Evolutionary conservation across 2,888 invertebrate species (phyloP), one percentile per base, ranked within the genome.

Genomic region (Drosophila anomelani): DNA sequence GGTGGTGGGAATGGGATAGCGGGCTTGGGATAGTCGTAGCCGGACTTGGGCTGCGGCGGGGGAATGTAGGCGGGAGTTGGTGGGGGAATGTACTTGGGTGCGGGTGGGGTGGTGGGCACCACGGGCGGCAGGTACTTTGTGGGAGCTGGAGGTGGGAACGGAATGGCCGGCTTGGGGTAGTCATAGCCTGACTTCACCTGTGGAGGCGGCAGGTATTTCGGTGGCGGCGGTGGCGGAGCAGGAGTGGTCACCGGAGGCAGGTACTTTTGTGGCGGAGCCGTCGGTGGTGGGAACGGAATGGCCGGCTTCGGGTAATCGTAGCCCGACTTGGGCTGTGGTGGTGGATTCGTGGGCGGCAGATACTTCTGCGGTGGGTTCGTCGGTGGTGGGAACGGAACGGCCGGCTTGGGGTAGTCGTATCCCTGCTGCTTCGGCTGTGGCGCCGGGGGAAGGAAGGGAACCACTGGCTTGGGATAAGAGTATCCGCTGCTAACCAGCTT

Each of bases 331-430:
- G 70, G 71, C n/a, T 69, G 71, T 1, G 61, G 62, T 41, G 74
- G 69, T 2, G 67, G 64, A 5, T 20, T 46, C 9, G 66, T 57
- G 49, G 63, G 59, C 15, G 57, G 63, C 51, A 53, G 34, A 23
- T 53, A 53, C 51, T 53, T 53, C 20, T 53, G 51, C 12, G 72
- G 72, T 34, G 70, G 76, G n/a, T 49, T 66, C 5, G 47, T 71
- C 5, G 70, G 61, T 3, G 76, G 60, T 32, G 77, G 79, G 56
- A 85, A 83, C 3, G 84, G 87, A 46, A 78, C 72, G 6, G 12
- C 46, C 6, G 90, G 88, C 44, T 85, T 81, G 9, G 90, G 89
- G 51, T 90, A 90, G 15, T 75, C 67, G 36, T 90, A 89, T 4
- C 90, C 82, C 17, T 72, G 71, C 41, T 56, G 59, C 0, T 53